Conservation (phyloP, 2,113 vertebrate species). For the Oceanodroma tethys region DNA sequence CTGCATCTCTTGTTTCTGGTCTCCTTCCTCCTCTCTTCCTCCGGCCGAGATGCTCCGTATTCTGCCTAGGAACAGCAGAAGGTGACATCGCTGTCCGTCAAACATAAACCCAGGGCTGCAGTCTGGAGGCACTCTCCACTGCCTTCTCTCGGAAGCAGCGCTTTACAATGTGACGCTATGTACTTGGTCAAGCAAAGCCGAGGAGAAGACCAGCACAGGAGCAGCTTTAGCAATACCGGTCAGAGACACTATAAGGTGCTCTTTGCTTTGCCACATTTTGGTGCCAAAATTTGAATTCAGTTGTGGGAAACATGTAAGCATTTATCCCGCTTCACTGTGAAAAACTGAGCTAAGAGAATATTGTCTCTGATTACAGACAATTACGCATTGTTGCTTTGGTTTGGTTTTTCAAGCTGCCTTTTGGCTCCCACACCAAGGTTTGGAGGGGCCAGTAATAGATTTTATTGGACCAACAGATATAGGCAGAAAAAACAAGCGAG, state of each 20-base stretch:
- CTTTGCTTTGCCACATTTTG: constrained; percentile 39
- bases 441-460: not conserved
- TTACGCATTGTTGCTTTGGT: not conserved
- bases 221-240: constrained; percentile 36
- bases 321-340: not conserved
- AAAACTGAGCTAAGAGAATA: not conserved
- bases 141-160: not conserved
- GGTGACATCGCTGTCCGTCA: not conserved
- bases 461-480: not conserved
- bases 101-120: not conserved
- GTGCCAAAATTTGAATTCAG: constrained; percentile 33
- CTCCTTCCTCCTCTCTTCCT: constrained; percentile 47
- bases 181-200: not conserved
- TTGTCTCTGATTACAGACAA: constrained; percentile 11
- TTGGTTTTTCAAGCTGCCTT: constrained; percentile 9
- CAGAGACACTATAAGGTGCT: constrained; percentile 51
- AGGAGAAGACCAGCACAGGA: not conserved
- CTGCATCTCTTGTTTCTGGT: not conserved
- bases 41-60: not conserved
- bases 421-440: not conserved
- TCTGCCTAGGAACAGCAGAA: constrained; percentile 53
- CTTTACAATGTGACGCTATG: not conserved
- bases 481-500: not conserved
- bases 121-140: not conserved
- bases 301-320: not conserved